Percentiles rank a stretch among this genome's conserved stretches.
These are phyloP conservation scores for Cantharis nigra DNA, from an alignment of 2,888 invertebrate species.

Conservation along the genomic window DNA sequence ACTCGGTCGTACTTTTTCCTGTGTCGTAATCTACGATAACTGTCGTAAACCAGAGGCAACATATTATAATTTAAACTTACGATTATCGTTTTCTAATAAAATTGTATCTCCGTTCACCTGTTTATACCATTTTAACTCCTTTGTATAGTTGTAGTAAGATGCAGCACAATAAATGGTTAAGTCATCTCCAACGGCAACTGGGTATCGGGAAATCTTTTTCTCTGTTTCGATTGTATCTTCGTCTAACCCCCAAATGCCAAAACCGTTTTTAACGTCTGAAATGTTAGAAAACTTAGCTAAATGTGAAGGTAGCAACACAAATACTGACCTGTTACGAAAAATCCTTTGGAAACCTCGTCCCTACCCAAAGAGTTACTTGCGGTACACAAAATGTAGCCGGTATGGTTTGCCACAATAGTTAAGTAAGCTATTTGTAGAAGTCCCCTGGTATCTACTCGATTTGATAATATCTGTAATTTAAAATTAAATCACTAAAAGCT, in stretches of 20 bases:
- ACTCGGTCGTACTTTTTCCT: conserved; percentile 40
- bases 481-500: neutral
- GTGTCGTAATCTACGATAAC: conserved; percentile 19
- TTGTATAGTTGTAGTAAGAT: conserved; percentile 59
- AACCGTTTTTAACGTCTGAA: conserved; percentile 57
- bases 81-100: neutral
- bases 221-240: conserved; percentile 47
- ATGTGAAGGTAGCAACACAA: neutral
- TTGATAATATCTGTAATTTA: conserved; percentile 7
- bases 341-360: conserved; percentile 32
- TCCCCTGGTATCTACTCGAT: conserved; percentile 17
- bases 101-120: neutral
- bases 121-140: conserved; percentile 59
- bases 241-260: conserved; percentile 55
- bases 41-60: neutral
- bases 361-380: conserved; percentile 55
- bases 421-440: conserved; percentile 48
- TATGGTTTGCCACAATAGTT: conserved; percentile 50
- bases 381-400: conserved; percentile 56
- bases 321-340: conserved; percentile 39
- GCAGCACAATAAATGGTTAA: conserved; percentile 64
- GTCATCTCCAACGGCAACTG: conserved; percentile 60
- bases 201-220: conserved; percentile 32
- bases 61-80: neutral
- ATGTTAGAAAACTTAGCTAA: conserved; percentile 11